Conservation (phyloP, 2,888 invertebrate genomes). For the Pheosia tremula region DNA sequence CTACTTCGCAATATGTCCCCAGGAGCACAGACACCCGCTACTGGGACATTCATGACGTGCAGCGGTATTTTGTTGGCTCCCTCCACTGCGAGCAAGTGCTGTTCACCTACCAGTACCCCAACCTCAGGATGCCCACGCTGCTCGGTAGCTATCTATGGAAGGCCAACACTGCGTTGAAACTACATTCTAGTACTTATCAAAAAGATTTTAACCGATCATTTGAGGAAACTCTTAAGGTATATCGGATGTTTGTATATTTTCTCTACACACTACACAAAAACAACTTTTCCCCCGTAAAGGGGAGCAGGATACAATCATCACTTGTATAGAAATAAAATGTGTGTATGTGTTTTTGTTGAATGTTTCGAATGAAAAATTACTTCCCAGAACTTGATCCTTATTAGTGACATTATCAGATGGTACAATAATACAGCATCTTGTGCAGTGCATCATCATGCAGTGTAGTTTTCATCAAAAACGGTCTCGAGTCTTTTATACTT, state of each 20-base stretch:
- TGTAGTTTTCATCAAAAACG: no score
- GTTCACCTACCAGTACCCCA: slow-evolving; percentile 71
- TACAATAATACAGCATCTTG: no score
- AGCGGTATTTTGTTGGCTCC: slow-evolving; percentile 63
- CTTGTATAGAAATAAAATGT: no score
- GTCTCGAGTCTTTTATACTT: no score
- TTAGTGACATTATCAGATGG: no score
- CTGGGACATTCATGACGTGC: slow-evolving; percentile 72
- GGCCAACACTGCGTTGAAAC: slow-evolving; percentile 59
- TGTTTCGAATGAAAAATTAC: no score
- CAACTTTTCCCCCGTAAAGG: no score
- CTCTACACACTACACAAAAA: no score
- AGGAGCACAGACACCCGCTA: slow-evolving; percentile 63
- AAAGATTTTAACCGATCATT: slow-evolving; percentile 58
- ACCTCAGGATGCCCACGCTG: slow-evolving; percentile 55
- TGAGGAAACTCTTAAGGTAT: slow-evolving; percentile 64
- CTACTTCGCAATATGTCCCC: background rate
- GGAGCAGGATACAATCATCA: no score
- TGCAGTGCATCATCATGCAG: no score
- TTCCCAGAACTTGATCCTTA: no score
- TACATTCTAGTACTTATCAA: slow-evolving; percentile 49
- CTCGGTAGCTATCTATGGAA: slow-evolving; percentile 63
- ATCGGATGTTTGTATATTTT: background rate
- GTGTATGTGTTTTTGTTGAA: no score
- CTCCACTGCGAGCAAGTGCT: slow-evolving; percentile 67